phyloP scores from a whole-genome alignment of 1,140 invertebrate species.

The Drusus annulatus region DNA sequence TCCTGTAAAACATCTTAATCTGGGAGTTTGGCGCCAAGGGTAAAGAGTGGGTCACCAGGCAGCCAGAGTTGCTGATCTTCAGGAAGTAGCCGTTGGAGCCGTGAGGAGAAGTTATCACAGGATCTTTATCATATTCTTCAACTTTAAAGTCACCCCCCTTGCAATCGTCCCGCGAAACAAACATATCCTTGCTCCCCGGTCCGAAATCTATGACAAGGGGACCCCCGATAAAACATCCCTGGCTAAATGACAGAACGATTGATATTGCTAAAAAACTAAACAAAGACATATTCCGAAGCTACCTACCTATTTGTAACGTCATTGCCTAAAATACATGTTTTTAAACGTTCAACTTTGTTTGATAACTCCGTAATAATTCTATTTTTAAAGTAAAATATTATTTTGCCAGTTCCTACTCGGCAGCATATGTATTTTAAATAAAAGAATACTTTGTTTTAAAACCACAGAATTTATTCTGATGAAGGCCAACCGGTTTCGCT shows the following conservation, averaged over 20 bases:
- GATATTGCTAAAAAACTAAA: neutral
- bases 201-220: neutral
- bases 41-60: neutral
- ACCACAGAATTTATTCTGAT: too few species aligned
- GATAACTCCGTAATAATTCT: neutral
- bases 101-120: neutral
- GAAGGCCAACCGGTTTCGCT: too few species aligned
- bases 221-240: neutral
- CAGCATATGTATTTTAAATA: too few species aligned
- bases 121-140: neutral
- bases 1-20: neutral
- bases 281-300: neutral
- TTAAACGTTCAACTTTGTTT: too few species aligned
- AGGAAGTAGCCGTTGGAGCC: slow-evolving; percentile 11
- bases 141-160: neutral
- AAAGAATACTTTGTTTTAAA: too few species aligned
- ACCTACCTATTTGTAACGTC: too few species aligned
- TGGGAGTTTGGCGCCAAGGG: neutral
- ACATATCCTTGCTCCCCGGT: neutral
- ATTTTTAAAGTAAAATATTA: neutral
- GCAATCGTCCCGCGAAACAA: neutral
- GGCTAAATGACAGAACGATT: neutral
- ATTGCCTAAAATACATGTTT: too few species aligned
- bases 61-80: neutral
- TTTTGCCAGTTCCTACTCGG: neutral